Conservation (phyloP, 2,888 invertebrate species). For the Luperina testacea region DNA sequence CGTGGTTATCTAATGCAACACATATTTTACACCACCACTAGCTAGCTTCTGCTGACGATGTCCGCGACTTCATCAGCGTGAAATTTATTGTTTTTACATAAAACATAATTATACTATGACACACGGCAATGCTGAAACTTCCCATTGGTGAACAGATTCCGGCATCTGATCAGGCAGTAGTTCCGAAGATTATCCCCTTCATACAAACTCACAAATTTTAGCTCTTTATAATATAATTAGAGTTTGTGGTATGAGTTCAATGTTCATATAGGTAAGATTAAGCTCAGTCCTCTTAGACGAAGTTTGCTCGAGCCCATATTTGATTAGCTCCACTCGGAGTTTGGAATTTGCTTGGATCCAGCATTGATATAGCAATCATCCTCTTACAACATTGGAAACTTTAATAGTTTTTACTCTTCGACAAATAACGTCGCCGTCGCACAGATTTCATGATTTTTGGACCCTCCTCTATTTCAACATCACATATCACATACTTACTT, state of each 20-base stretch:
- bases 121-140: neutral
- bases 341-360: neutral
- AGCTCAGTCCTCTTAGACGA: neutral
- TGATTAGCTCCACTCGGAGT: conserved; percentile 16
- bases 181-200: neutral
- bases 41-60: neutral
- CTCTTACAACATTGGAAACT: conserved; percentile 16
- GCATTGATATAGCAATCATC: conserved; percentile 15
- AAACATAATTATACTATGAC: neutral
- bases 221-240: neutral
- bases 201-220: neutral
- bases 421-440: neutral
- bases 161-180: neutral
- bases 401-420: conserved; percentile 2
- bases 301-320: conserved; percentile 25
- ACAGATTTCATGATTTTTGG: neutral
- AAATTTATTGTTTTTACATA: neutral
- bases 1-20: too few species aligned
- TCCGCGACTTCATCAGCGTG: neutral
- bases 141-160: neutral
- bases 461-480: neutral
- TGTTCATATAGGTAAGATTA: conserved; percentile 5
- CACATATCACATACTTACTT: neutral
- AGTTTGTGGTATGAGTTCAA: neutral
- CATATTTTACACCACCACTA: neutral